Evolutionary conservation across 1,140 invertebrate genomes (phyloP).

Genomic region (Marisa cornuarietis): DNA sequence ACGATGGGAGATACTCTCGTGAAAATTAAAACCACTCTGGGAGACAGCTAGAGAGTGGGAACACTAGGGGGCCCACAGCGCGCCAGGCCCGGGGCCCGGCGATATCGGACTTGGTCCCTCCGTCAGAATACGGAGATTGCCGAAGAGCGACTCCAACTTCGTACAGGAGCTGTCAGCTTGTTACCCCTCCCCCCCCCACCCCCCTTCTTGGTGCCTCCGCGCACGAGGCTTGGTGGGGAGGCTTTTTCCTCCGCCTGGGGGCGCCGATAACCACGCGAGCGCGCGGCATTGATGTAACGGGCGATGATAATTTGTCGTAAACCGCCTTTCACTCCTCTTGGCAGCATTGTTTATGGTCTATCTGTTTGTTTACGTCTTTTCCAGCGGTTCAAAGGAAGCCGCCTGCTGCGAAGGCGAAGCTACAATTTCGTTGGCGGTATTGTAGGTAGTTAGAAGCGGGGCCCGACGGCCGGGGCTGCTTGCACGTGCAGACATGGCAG

Average conservation of each 20-base stretch:
- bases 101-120: no score
- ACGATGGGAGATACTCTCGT: no score
- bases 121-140: not conserved
- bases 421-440: conserved; percentile 6
- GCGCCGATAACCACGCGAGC: conserved; percentile 15
- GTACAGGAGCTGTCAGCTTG: conserved; percentile 16
- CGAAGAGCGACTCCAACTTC: conserved; percentile 1
- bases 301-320: conserved; percentile 25
- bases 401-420: not conserved
- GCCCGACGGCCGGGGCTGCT: not conserved
- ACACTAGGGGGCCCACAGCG: no score
- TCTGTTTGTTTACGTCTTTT: conserved; percentile 18
- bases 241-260: conserved; percentile 10
- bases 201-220: not conserved
- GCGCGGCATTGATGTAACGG: conserved; percentile 18
- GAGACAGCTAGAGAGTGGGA: no score
- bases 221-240: conserved; percentile 3
- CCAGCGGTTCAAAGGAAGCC: conserved; percentile 13
- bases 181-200: conserved; percentile 23
- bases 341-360: conserved; percentile 13
- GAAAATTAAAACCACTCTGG: no score
- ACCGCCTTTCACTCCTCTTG: conserved; percentile 3
- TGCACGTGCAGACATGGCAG: not conserved
- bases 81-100: no score
- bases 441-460: not conserved